Percentiles rank a stretch among this genome's conserved stretches.
Evolutionary conservation across 1,140 invertebrate species (phyloP).

Genomic region (Sinonovacula constricta): DNA sequence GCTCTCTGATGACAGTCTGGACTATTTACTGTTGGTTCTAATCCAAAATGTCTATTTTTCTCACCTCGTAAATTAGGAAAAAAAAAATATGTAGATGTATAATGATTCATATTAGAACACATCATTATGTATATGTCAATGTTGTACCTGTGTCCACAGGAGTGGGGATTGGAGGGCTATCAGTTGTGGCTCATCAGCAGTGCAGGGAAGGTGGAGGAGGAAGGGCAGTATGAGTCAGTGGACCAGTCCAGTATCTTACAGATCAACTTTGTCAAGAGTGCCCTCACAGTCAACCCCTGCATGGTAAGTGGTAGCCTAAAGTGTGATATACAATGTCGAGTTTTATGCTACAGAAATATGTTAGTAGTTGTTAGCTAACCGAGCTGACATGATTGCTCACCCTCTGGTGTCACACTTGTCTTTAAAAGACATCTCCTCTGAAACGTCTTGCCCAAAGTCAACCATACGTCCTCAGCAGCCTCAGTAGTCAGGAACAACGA

Average conservation of each 20-base stretch:
- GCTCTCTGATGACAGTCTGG: background rate
- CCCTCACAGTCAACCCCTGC: conserved; percentile 95
- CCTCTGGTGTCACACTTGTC: no score
- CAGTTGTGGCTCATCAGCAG: conserved; percentile 92
- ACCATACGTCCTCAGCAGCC: no score
- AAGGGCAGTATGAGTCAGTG: conserved; percentile 23
- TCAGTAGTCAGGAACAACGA: no score
- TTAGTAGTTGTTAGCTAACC: no score
- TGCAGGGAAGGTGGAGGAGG: conserved; percentile 33
- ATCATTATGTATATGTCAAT: background rate
- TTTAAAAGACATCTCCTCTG: no score
- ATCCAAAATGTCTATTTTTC: background rate
- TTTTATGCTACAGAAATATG: no score
- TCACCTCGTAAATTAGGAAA: background rate
- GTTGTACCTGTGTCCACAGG: conserved; percentile 80
- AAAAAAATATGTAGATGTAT: background rate
- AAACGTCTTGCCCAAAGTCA: no score
- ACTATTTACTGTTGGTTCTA: background rate
- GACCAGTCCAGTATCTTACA: conserved; percentile 79
- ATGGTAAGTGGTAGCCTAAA: conserved; percentile 85
- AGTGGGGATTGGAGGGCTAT: conserved; percentile 99
- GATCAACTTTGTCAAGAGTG: conserved; percentile 94
- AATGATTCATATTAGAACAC: background rate
- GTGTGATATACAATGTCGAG: no score
- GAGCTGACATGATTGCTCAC: no score